phyloP scores from a whole-genome alignment of 2,888 invertebrate genomes.

The Sesia apiformis region DNA sequence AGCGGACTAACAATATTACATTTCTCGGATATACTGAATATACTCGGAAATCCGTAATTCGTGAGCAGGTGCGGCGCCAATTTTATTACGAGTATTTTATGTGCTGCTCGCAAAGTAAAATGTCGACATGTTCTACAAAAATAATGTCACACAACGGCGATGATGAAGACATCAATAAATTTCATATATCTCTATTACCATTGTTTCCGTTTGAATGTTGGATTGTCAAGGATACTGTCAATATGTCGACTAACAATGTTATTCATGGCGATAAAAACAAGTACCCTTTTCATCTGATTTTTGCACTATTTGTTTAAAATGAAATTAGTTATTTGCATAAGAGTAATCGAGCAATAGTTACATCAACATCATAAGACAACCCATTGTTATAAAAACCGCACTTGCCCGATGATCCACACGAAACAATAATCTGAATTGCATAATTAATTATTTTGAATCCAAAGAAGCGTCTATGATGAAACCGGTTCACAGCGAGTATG shows the following conservation, averaged over 20 bases:
- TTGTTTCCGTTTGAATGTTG: slow-evolving; percentile 16
- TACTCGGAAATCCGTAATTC: no score
- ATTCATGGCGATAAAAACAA: neutral
- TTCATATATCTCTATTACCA: slow-evolving; percentile 16
- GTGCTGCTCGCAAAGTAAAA: no score
- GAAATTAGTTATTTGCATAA: neutral
- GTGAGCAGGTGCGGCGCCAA: no score
- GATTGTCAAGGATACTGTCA: slow-evolving; percentile 19
- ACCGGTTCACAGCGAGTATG: neutral
- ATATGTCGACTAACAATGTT: neutral
- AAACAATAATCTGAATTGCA: slow-evolving; percentile 3
- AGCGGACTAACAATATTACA: slow-evolving; percentile 2
- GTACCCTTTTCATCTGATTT: neutral
- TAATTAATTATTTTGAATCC: neutral
- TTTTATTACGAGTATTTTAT: no score
- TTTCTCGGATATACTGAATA: no score
- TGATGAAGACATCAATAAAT: slow-evolving; percentile 20
- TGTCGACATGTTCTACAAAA: slow-evolving; percentile 1
- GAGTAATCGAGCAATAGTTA: neutral
- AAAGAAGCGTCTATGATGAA: neutral
- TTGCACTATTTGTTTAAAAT: neutral
- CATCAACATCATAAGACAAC: neutral
- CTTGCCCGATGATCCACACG: slow-evolving; percentile 5
- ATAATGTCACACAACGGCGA: slow-evolving; percentile 6
- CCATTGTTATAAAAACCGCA: neutral